Base-by-base conservation (phyloP, 2,797 vertebrate genomes). In the Echiichthys vipera region DNA sequence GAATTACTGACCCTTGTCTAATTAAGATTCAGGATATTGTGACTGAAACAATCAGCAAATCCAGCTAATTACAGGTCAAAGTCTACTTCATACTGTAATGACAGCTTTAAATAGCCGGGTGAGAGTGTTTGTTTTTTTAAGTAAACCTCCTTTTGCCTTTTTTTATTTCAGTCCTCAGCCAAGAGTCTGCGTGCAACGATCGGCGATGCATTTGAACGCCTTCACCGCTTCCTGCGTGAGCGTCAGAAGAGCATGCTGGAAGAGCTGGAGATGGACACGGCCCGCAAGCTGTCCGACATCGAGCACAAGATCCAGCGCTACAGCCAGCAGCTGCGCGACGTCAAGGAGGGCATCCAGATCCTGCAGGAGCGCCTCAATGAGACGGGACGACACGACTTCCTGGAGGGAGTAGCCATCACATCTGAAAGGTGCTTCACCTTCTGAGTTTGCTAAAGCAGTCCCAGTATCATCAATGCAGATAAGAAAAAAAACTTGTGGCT, bases 211-310 rank as follows among this genome's bases (percentile, higher is more conserved):
- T 99, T 99, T 0, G 97, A 99, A 85, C 93, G 96, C 15, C 95
- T 99, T 61, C 97, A 99, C 88, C 96, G 97, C 25, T 96, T 99
- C 84, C 93, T 99, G 65, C 95, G 97, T 0, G 98, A 98, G 88
- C 94, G 97, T 25, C 98, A 99, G 92, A 99, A 99, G 92, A 96
- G 96, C 77, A 99, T 99, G 97, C 91, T 99, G 93, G 98, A 99
- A 79, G 98, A 99, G 90, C 94, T 99, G 91, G 98, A 99, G 95
- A 94, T 95, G 0, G 98, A 99, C 84, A 99, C 97, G 0, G 97
- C 96, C 0, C 96, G 97, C 59, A 97, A 97, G 0, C 94, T 99
- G 55, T 89, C 95, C 0, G 98, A 99, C 94, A 98, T 99, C 0
- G 97, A 99, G 91, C 97, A 97, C 91, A 99, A 99, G 91, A 97